Evolutionary conservation across 2,888 invertebrate genomes (phyloP).

Genomic region (Melipona beecheii): DNA sequence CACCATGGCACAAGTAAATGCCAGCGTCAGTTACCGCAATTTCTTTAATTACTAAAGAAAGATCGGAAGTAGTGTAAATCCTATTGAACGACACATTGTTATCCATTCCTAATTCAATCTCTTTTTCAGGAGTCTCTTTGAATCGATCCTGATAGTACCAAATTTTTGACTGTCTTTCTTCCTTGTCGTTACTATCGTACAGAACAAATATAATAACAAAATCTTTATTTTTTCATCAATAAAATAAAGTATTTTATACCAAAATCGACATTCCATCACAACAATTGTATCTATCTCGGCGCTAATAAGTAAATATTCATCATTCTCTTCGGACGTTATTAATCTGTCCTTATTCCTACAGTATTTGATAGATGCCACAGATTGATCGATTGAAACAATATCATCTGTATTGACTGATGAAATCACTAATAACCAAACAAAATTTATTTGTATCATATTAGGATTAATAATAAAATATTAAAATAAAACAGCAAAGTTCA

Average conservation of each 20-base stretch:
- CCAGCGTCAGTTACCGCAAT: constrained; percentile 83
- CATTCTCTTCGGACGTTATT: constrained; percentile 83
- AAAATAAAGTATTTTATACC: constrained; percentile 76
- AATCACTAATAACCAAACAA: constrained; percentile 38
- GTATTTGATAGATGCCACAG: constrained; percentile 75
- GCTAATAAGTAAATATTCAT: constrained; percentile 84
- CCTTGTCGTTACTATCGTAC: constrained; percentile 76
- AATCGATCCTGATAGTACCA: constrained; percentile 85
- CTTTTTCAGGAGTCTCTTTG: constrained; percentile 76
- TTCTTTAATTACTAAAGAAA: constrained; percentile 84
- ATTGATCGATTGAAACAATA: constrained; percentile 52
- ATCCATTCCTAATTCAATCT: constrained; percentile 84
- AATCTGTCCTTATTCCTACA: constrained; percentile 84
- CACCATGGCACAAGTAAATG: constrained; percentile 85
- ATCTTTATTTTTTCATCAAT: background rate
- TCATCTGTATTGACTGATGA: constrained; percentile 7
- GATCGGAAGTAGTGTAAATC: constrained; percentile 83
- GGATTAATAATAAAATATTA: background rate
- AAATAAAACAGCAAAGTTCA: constrained; percentile 4
- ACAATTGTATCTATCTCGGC: constrained; percentile 82
- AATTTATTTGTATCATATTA: constrained; percentile 18
- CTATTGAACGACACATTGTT: constrained; percentile 83
- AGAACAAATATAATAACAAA: constrained; percentile 3
- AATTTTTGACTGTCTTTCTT: constrained; percentile 83
- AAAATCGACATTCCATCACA: constrained; percentile 85